Evolutionary conservation across 2,797 vertebrate genomes (phyloP).

Genomic region (Psittacula derbiana): DNA sequence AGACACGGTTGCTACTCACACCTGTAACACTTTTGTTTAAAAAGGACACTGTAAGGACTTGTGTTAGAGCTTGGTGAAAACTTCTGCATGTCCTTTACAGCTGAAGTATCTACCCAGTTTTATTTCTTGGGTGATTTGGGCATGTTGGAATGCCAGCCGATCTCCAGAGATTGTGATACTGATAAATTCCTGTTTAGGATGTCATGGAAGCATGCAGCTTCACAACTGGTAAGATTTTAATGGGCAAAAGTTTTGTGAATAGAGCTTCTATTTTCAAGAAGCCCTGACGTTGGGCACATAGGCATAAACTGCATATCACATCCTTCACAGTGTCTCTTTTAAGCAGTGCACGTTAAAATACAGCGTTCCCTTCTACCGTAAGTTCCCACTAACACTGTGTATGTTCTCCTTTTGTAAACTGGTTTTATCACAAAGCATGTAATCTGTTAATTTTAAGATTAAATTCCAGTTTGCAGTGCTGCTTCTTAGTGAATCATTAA

Average conservation of each 20-base stretch:
- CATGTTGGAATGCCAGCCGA: neutral
- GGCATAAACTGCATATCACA: neutral
- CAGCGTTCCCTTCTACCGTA: accelerated
- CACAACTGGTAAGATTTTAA: neutral
- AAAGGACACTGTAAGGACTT: conserved; percentile 68
- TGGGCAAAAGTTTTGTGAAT: neutral
- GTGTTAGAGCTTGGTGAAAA: neutral
- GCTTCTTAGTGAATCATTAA: neutral
- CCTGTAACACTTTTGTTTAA: neutral
- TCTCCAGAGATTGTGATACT: neutral
- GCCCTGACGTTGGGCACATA: neutral
- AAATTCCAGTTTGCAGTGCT: neutral
- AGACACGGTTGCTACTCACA: conserved; percentile 33
- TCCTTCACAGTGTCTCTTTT: conserved; percentile 70
- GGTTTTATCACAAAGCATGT: neutral
- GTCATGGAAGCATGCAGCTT: neutral
- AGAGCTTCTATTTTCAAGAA: neutral
- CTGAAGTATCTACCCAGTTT: neutral
- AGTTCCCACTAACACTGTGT: conserved; percentile 2
- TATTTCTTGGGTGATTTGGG: neutral
- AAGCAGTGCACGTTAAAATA: conserved; percentile 37
- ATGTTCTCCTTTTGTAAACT: neutral
- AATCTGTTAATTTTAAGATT: neutral
- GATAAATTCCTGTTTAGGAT: neutral
- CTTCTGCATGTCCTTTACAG: neutral